Evolutionary conservation across 2,888 invertebrate species (phyloP).

Genomic region (Tipula vernalis): DNA sequence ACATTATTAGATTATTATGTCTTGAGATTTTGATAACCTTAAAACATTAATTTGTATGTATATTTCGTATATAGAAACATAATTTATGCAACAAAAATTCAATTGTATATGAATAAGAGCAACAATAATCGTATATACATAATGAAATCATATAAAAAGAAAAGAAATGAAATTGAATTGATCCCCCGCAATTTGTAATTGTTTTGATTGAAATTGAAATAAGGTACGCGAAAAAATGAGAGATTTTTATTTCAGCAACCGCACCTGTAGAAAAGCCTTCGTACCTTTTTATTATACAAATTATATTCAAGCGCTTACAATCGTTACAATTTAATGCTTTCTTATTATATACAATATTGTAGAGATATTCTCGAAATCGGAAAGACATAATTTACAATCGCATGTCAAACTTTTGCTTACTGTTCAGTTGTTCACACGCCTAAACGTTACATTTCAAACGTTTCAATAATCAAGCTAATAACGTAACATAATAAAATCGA

Average conservation of each 20-base stretch:
- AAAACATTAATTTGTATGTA: background rate
- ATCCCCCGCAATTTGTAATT: background rate
- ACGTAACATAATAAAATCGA: background rate
- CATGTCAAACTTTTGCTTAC: background rate
- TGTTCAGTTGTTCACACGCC: background rate
- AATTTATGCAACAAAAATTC: background rate
- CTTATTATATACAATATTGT: too few species aligned
- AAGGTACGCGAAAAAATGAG: background rate
- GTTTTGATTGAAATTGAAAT: background rate
- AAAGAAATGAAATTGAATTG: background rate
- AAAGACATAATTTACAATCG: too few species aligned
- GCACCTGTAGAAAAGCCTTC: background rate
- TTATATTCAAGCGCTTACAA: too few species aligned
- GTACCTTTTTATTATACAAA: background rate
- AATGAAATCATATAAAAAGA: background rate
- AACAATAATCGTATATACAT: background rate
- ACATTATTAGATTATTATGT: background rate
- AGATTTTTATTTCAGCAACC: background rate
- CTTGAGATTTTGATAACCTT: background rate
- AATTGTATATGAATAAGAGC: background rate
- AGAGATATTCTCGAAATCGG: too few species aligned
- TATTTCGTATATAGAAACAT: background rate
- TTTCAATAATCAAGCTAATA: background rate
- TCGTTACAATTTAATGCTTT: background rate
- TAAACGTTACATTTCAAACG: background rate